Conservation (phyloP, 2,888 invertebrate genomes). For the Drosophila recens region DNA sequence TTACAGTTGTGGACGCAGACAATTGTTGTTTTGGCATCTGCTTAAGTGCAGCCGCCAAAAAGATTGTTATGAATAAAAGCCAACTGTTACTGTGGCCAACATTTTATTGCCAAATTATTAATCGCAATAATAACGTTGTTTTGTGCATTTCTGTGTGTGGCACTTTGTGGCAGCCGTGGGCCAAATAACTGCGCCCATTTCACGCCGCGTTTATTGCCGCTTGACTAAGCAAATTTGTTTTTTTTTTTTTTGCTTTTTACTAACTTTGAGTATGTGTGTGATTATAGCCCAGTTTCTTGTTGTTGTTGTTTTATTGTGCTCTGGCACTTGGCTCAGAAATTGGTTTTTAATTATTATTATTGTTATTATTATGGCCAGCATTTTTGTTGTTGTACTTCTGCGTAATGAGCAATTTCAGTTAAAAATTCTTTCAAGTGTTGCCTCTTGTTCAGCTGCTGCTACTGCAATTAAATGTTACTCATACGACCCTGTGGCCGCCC, state of each 20-base stretch:
- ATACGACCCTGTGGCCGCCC: slow-evolving; percentile 77
- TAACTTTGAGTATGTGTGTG: slow-evolving; percentile 2
- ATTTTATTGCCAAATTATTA: slow-evolving; percentile 75
- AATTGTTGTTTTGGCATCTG: slow-evolving; percentile 70
- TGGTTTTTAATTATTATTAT: slow-evolving; percentile 81
- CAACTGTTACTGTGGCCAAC: slow-evolving; percentile 28
- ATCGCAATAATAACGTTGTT: slow-evolving; percentile 68
- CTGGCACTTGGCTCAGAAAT: slow-evolving; percentile 60
- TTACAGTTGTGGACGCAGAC: slow-evolving; percentile 29
- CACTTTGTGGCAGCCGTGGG: slow-evolving; percentile 53
- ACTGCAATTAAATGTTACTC: slow-evolving; percentile 77
- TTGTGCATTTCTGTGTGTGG: slow-evolving; percentile 40
- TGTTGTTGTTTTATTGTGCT: slow-evolving; percentile 54
- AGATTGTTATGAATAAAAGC: slow-evolving; percentile 66
- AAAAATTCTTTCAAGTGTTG: slow-evolving; percentile 67
- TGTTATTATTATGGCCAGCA: slow-evolving; percentile 57
- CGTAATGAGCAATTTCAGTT: slow-evolving; percentile 74
- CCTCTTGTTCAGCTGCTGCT: slow-evolving; percentile 43
- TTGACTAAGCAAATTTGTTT: slow-evolving; percentile 73
- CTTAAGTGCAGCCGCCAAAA: slow-evolving; percentile 65
- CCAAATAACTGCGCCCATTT: slow-evolving; percentile 75
- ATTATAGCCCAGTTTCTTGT: slow-evolving; percentile 73
- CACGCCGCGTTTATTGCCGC: slow-evolving; percentile 61
- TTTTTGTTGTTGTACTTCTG: slow-evolving; percentile 42
- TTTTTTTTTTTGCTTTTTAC: slow-evolving; percentile 13